Evolutionary conservation across 1,140 invertebrate genomes (phyloP).

Genomic region (Parasteatoda tepidariorum): DNA sequence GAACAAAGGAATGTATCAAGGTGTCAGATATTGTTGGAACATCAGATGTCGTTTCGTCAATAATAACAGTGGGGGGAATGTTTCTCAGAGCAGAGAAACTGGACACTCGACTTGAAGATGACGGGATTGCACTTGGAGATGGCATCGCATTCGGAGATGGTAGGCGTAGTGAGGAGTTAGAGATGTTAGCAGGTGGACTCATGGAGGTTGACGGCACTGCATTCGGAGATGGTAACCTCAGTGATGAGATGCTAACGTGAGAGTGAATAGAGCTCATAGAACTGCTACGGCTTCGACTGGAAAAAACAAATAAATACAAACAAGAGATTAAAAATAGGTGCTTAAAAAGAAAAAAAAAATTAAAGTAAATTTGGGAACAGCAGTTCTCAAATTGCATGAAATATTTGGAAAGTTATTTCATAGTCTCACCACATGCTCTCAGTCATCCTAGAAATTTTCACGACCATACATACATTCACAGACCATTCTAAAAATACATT

Average conservation of each 20-base stretch:
- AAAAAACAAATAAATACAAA: not conserved
- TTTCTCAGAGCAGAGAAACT: not conserved
- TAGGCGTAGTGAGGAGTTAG: not conserved
- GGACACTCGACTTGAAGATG: not conserved
- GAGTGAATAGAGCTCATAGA: constrained; percentile 11
- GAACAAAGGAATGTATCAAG: constrained; percentile 19
- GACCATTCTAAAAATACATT: not conserved
- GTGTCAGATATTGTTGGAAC: constrained; percentile 7
- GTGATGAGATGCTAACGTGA: not conserved
- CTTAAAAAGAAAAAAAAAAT: not conserved
- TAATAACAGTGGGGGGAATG: not conserved
- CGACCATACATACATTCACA: not conserved
- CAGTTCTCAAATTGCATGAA: constrained; percentile 21
- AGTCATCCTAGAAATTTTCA: not conserved
- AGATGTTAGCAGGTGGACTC: not conserved
- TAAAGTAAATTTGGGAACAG: constrained; percentile 33
- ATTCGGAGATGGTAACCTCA: not conserved
- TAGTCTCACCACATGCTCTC: too few relatives aligned
- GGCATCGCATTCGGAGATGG: not conserved
- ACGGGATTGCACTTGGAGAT: not conserved
- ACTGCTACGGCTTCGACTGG: constrained; percentile 17
- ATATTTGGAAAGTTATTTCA: not conserved
- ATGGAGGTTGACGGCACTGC: not conserved
- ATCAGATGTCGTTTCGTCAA: constrained; percentile 50
- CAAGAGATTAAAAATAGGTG: not conserved